Evolutionary conservation across 2,113 vertebrate species (phyloP).

Genomic region (Hippocampus zosterae): DNA sequence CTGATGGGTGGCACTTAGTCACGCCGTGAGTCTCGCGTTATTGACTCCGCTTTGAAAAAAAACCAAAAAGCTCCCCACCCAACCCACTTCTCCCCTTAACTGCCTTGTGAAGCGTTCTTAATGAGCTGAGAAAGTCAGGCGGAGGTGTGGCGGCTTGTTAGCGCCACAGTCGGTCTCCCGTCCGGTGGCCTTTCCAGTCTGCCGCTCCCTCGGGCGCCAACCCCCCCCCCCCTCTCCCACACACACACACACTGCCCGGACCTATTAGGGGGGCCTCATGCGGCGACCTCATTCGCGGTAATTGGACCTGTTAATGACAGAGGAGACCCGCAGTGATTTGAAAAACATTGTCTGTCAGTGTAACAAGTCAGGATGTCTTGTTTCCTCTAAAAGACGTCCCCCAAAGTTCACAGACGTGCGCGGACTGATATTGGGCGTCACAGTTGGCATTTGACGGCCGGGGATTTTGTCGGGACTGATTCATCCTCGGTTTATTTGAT

Average conservation of each 20-base stretch:
- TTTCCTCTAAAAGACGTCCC: slow-evolving; percentile 35
- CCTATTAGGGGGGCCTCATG: slow-evolving; percentile 38
- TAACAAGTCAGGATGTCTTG: slow-evolving; percentile 43
- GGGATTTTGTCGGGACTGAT: slow-evolving; percentile 39
- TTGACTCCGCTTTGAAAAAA: not conserved
- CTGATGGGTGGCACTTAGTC: slow-evolving; percentile 18
- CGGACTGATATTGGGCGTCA: slow-evolving; percentile 59
- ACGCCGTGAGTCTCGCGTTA: slow-evolving; percentile 24
- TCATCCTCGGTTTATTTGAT: slow-evolving; percentile 63
- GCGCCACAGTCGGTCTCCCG: slow-evolving; percentile 30
- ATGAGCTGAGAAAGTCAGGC: slow-evolving; percentile 65
- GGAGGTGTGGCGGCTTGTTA: slow-evolving; percentile 63
- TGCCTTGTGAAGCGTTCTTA: slow-evolving; percentile 62
- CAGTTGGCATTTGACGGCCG: slow-evolving; percentile 40
- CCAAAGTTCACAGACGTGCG: slow-evolving; percentile 61
- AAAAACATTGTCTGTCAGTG: slow-evolving; percentile 16
- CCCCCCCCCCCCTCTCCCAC: not conserved
- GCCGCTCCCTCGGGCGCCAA: slow-evolving; percentile 42
- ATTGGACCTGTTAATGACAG: slow-evolving; percentile 57
- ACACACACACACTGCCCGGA: slow-evolving; percentile 17
- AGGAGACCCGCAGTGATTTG: slow-evolving; percentile 41
- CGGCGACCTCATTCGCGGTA: slow-evolving; percentile 43
- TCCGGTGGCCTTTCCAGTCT: slow-evolving; percentile 38
- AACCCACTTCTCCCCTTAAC: slow-evolving; percentile 35
- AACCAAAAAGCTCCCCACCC: not conserved